Evolutionary conservation across 2,113 vertebrate genomes (phyloP), one percentile per base, ranked within the genome.

Genomic region (Eublepharis macularius): DNA sequence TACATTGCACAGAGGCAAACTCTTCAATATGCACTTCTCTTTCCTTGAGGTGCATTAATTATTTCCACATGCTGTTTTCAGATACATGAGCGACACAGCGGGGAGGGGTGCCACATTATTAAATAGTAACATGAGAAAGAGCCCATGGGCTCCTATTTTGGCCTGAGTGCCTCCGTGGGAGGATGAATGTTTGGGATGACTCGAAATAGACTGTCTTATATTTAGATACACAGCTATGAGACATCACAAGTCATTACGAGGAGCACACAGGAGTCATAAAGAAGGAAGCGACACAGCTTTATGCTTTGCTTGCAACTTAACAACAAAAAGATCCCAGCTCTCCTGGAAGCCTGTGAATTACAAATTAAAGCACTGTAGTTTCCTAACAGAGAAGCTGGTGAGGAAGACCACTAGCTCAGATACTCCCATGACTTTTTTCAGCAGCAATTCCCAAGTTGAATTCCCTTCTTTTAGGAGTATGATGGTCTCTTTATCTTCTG

Each of bases 81-180:
- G 84, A 86, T 80, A 93, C 88, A 90, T 90, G 88, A 94, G 90
- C 88, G 90, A 93, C 91, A 86, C 82, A 94, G 78, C 84, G 89
- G 47, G 84, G 92, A 93, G 93, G 91, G 88, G 89, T 92, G 92
- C 93, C 92, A 93, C 90, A 86, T 94, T 93, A 93, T 93, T 88
- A 89, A 92, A 94, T 94, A 94, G 91, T 78, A 76, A 94, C 93
- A 94, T 94, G 93, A 90, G 92, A 94, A 94, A 88, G 84, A 84
- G 89, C 85, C 88, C 79, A 89, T 92, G 47, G 69, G 87, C 88
- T 93, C 93, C 92, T 93, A 86, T 92, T 93, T 92, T 86, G 92
- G 87, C 79, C 45, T 82, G 89, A 60, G 86, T 92, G 88, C 82
- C 84, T 86, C 29, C 24, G 77, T 91, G 86, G 86, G 88, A 84